Conservation (phyloP, 2,113 vertebrate genomes). For the Felis chaus region DNA sequence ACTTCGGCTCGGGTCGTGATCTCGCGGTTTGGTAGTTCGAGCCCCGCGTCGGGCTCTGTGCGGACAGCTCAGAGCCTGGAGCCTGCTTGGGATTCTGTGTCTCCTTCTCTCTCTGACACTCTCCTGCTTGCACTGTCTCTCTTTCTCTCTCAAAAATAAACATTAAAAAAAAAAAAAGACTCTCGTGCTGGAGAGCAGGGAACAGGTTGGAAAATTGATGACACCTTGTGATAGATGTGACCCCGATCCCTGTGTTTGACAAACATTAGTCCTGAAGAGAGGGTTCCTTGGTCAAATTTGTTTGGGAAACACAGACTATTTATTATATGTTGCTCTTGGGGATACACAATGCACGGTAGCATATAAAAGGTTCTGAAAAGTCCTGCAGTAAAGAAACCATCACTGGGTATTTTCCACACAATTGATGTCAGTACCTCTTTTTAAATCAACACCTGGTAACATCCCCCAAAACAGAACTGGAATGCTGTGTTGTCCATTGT, state of each 20-base stretch:
- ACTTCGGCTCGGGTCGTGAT: too few relatives aligned
- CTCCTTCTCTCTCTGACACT: too few relatives aligned
- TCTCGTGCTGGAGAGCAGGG: not conserved
- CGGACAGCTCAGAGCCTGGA: too few relatives aligned
- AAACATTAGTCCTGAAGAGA: not conserved
- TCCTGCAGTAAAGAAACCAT: not conserved
- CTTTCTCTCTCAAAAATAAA: too few relatives aligned
- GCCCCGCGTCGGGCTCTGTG: too few relatives aligned
- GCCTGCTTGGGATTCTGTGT: too few relatives aligned
- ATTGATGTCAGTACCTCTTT: not conserved
- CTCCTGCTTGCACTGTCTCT: too few relatives aligned
- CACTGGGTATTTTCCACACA: not conserved
- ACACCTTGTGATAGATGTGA: not conserved
- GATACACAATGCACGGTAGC: not conserved
- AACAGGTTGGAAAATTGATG: not conserved
- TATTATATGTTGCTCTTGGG: not conserved
- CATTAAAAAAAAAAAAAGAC: not conserved
- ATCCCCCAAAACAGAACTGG: not conserved
- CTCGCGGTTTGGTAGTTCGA: too few relatives aligned
- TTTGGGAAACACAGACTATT: not conserved
- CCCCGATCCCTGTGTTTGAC: not conserved
- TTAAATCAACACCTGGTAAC: not conserved
- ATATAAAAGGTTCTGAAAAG: not conserved
- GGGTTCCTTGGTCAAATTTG: not conserved
- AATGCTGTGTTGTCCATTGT: not conserved